Conservation (phyloP, 2,797 vertebrate genomes). For the Varecia variegata region DNA sequence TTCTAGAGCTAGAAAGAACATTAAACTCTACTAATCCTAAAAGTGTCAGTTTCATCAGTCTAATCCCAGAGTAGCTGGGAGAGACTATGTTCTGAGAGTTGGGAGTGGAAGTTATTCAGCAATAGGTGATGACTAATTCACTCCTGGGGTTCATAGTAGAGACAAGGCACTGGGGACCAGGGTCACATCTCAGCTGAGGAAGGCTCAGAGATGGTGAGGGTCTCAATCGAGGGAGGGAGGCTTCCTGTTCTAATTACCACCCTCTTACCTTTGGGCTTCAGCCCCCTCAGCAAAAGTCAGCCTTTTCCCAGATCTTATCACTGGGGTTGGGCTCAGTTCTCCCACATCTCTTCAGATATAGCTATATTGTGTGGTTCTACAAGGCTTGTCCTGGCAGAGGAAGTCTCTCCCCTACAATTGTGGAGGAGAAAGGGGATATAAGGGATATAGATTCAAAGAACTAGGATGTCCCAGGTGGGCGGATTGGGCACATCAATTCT, state of each 20-base stretch:
- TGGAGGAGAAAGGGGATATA: neutral
- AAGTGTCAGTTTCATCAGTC: neutral
- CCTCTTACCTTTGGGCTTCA: neutral
- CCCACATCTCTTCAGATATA: neutral
- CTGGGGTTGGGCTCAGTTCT: neutral
- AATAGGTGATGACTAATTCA: neutral
- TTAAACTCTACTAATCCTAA: neutral
- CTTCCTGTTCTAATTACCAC: neutral
- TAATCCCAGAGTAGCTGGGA: neutral
- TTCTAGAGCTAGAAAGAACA: neutral
- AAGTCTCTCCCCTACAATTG: neutral
- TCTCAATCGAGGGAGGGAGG: neutral
- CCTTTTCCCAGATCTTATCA: neutral
- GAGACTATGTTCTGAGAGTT: neutral
- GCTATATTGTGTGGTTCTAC: accelerated
- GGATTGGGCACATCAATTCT: neutral
- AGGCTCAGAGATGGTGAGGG: neutral
- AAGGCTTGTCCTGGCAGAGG: neutral
- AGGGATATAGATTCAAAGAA: neutral
- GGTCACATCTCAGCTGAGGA: neutral
- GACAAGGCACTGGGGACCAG: neutral
- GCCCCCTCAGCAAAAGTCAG: neutral
- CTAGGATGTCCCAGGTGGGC: neutral
- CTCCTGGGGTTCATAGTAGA: accelerated
- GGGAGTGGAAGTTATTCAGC: neutral